Base-by-base conservation (phyloP, 2,113 vertebrate genomes). In the Onychorhynchus coronatus region DNA sequence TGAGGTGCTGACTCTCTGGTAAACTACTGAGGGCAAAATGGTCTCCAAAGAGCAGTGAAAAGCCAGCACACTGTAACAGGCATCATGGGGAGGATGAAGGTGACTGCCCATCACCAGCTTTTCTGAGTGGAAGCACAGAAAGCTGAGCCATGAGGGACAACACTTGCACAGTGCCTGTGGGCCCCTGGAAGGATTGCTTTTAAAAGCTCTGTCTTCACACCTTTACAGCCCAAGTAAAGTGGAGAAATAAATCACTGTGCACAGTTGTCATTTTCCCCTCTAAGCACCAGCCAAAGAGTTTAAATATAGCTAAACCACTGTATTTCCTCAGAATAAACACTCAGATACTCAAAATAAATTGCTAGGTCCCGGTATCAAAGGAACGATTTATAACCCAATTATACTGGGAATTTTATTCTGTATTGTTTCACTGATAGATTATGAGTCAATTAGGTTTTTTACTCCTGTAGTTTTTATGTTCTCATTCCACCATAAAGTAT, bases 361-460 rank as follows among this genome's bases (percentile, higher is more conserved):
- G 49, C 70, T 77, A 83, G 73, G 80, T 72, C 39, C 59, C 86
- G 47, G 37, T 94, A 89, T 95, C 92, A 94, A 81, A 94, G 83
- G 82, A 80, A 89, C 97, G 95, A 98, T 97, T 97, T 97, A 97
- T 98, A 95, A 96, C 56, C 83, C 92, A 97, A 62, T 97, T 97
- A 91, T 56, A 30, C 65, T 80, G 76, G 78, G 56, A 81, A 89
- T 97, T 96, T 96, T 91, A 91, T 95, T 97, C 66, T 88, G 65
- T 85, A 35, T 92, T 94, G 93, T 97, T 95, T 67, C 46, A 73
- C 65, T 91, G 85, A 92, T 70, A 96, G 94, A 81, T 97, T 97
- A 97, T 85, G 81, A 85, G 91, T 97, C 94, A 96, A 66, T 95
- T 96, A 95, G 30, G n/a, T 70, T 27, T 55, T 95, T 93, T 50